phyloP scores from a whole-genome alignment of 30 jellyfish, hydroid and myxozoan species.

The Pseudorhiza aurosa region DNA sequence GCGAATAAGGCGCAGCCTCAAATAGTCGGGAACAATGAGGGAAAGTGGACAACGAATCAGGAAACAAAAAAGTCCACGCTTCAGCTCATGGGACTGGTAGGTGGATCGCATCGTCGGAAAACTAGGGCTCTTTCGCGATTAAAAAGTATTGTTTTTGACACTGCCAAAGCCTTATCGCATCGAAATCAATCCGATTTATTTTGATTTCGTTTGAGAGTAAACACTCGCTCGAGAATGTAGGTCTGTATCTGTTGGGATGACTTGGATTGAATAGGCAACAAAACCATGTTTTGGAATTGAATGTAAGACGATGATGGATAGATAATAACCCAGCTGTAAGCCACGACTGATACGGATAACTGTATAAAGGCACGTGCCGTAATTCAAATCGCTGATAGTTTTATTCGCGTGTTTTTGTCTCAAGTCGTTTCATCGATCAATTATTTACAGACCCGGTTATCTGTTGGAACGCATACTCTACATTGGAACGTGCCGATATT shows the following conservation, averaged over 20 bases:
- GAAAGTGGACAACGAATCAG: no score
- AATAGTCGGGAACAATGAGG: no score
- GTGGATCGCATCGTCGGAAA: no score
- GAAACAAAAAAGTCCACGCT: no score
- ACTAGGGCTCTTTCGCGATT: no score
- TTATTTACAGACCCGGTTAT: not conserved
- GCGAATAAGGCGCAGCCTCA: no score
- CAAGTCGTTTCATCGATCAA: not conserved
- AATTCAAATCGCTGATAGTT: constrained; percentile 35
- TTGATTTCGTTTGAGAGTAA: not conserved
- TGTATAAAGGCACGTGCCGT: constrained; percentile 27
- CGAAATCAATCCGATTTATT: constrained; percentile 2
- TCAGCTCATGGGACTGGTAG: no score
- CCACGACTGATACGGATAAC: constrained; percentile 14
- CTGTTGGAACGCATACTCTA: constrained; percentile 16
- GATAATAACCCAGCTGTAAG: constrained; percentile 20
- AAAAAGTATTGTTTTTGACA: constrained; percentile 7
- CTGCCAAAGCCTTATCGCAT: constrained; percentile 3
- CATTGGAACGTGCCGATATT: no score
- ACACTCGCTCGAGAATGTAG: not conserved
- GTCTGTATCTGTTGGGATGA: constrained; percentile 1
- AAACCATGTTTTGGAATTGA: constrained; percentile 4
- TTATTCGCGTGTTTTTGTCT: constrained; percentile 9
- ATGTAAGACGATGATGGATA: not conserved
- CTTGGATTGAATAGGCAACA: not conserved